Evolutionary conservation across 2,797 vertebrate species (phyloP), one percentile per base, ranked within the genome.

Genomic region (Coregonus ussuriensis): DNA sequence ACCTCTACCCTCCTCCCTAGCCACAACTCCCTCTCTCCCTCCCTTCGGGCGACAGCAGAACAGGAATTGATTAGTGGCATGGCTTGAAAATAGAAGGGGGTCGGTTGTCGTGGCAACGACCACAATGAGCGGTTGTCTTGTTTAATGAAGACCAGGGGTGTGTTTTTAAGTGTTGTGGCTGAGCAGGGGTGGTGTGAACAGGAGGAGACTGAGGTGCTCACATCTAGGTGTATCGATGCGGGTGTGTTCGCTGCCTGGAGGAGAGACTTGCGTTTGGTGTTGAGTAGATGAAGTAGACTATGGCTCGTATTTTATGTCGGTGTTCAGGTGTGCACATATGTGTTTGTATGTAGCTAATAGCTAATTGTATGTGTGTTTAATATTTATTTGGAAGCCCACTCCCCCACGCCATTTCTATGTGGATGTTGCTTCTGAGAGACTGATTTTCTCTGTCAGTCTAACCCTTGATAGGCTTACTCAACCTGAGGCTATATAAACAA

Each of bases 31-130:
- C 82, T 81, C 83, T 87, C 88, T 86, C 91, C 93, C 91, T 91
- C 83, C 85, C 85, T 82, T 82, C 78, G 63, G 93, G 94, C 93
- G 88, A 94, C 93, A 92, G 91, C 89, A 93, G 90, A 94, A 86
- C 92, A 93, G 89, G 92, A 94, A 95, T 95, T 95, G 93, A 95
- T 95, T 95, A 95, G 93, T 92, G 89, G 93, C 90, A 92, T 71
- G 68, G 92, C 93, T 93, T 94, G 94, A 95, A 95, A 95, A 95
- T 95, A 95, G 94, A 94, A 85, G 86, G 59, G 59, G 86, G 91
- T 90, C 80, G 84, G 92, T 95, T 93, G 93, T 94, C 94, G 94
- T 94, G 87, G 93, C 91, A 93, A 95, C 94, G 83, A 85, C 90
- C 91, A 94, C 92, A 94, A 94, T 94, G 93, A 94, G 91, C 93